phyloP scores from a whole-genome alignment of 2,888 invertebrate genomes.

The Clunio marinus region DNA sequence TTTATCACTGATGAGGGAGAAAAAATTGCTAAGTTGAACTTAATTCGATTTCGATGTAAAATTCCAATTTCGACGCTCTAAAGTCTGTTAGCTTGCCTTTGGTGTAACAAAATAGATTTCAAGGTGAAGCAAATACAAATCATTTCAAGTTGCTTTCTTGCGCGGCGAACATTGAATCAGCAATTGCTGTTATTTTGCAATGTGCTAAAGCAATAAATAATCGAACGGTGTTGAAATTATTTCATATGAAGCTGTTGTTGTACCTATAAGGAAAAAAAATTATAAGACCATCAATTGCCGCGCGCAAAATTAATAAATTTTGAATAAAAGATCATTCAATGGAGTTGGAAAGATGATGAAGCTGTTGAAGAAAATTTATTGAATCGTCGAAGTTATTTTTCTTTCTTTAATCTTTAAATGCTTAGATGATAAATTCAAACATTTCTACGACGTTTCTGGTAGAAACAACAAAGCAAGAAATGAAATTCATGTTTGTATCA shows the following conservation, averaged over 20 bases:
- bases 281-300: not conserved
- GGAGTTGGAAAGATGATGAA: too few relatives aligned
- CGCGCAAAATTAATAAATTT: slow-evolving; percentile 9
- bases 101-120: slow-evolving; percentile 13
- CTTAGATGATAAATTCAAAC: too few relatives aligned
- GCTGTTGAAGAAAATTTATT: slow-evolving; percentile 31
- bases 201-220: slow-evolving; percentile 29
- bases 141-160: not conserved
- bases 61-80: slow-evolving; percentile 21
- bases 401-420: too few relatives aligned
- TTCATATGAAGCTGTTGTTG: slow-evolving; percentile 14
- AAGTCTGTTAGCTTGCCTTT: slow-evolving; percentile 4
- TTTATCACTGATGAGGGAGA: too few relatives aligned
- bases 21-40: too few relatives aligned
- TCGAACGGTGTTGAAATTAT: slow-evolving; percentile 37
- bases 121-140: not conserved
- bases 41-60: not conserved
- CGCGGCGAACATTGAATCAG: not conserved
- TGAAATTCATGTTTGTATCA: too few relatives aligned
- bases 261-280: not conserved
- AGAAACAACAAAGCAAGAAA: too few relatives aligned
- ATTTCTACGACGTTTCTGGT: too few relatives aligned
- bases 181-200: slow-evolving; percentile 20
- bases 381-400: not conserved
- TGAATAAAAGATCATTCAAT: slow-evolving; percentile 28